phyloP scores from a whole-genome alignment of 1,140 invertebrate genomes.

The Meloidogyne hapla region DNA sequence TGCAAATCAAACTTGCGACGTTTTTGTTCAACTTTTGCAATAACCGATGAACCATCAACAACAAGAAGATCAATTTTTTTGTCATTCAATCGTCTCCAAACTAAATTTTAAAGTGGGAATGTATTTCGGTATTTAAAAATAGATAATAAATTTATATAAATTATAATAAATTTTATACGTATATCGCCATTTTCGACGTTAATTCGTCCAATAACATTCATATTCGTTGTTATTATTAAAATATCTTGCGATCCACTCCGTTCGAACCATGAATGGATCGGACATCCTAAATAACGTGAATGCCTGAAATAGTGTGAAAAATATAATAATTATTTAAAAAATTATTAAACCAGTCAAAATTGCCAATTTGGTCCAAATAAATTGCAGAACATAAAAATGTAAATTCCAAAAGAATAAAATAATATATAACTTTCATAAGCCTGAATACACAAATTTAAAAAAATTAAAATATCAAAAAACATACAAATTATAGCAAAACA shows the following conservation, averaged over 20 bases:
- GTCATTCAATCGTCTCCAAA: slow-evolving; percentile 52
- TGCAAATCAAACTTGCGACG: slow-evolving; percentile 38
- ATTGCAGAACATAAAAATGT: slow-evolving; percentile 17
- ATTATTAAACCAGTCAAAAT: slow-evolving; percentile 52
- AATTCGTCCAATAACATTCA: slow-evolving; percentile 42
- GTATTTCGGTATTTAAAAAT: too few relatives aligned
- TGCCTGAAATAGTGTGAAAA: slow-evolving; percentile 36
- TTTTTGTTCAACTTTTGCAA: slow-evolving; percentile 6
- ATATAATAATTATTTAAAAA: background rate
- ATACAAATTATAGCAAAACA: too few relatives aligned
- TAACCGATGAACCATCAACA: slow-evolving; percentile 6
- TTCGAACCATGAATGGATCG: slow-evolving; percentile 35
- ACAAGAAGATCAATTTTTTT: slow-evolving; percentile 18
- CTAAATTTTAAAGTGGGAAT: too few relatives aligned
- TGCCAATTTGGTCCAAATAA: slow-evolving; percentile 52
- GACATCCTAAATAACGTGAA: slow-evolving; percentile 42
- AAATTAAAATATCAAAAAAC: too few relatives aligned
- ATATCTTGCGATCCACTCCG: slow-evolving; percentile 31
- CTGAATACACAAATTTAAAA: too few relatives aligned
- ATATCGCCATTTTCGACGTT: slow-evolving; percentile 47
- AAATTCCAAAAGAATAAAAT: too few relatives aligned
- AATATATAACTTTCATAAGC: too few relatives aligned
- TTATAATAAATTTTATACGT: slow-evolving; percentile 27
- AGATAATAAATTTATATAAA: background rate
- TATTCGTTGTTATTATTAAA: slow-evolving; percentile 31